Conservation (phyloP, 2,888 invertebrate genomes). For the Caenorhabditis sp. region DNA sequence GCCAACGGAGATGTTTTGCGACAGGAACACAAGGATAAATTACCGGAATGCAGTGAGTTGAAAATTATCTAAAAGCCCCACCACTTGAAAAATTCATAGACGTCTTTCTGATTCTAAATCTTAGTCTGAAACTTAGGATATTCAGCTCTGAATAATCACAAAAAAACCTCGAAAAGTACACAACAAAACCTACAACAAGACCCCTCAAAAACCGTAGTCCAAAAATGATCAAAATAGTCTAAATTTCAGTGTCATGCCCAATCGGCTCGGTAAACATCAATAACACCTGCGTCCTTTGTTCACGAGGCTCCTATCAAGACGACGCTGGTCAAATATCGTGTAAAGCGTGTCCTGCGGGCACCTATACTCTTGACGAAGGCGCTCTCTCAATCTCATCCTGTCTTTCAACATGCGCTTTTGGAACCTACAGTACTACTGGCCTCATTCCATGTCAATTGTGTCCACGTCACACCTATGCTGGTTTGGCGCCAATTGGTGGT, state of each 20-base stretch:
- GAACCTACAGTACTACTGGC: slow-evolving; percentile 92
- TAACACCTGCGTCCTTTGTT: slow-evolving; percentile 86
- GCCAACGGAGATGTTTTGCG: slow-evolving; percentile 91
- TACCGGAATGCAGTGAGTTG: slow-evolving; percentile 86
- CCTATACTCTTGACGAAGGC: slow-evolving; percentile 84
- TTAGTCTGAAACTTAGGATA: no score
- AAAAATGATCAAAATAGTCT: not conserved
- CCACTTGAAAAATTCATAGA: no score
- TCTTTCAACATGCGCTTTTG: slow-evolving; percentile 87
- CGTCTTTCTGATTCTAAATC: no score
- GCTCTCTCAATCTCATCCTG: slow-evolving; percentile 74
- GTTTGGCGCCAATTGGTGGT: slow-evolving; percentile 62
- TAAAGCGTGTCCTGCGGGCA: slow-evolving; percentile 89
- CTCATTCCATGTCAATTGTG: slow-evolving; percentile 93
- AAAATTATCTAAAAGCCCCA: no score
- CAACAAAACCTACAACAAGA: no score
- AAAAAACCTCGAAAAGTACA: no score
- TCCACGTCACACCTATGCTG: slow-evolving; percentile 84
- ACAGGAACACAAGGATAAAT: slow-evolving; percentile 84
- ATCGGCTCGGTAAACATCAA: slow-evolving; percentile 93
- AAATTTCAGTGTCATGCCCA: slow-evolving; percentile 87
- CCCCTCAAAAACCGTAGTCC: not conserved
- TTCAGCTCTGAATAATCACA: no score
- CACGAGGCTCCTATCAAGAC: slow-evolving; percentile 83
- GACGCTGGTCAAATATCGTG: slow-evolving; percentile 80